Conservation (phyloP, 2,113 vertebrate genomes). For the Calonectris borealis region DNA sequence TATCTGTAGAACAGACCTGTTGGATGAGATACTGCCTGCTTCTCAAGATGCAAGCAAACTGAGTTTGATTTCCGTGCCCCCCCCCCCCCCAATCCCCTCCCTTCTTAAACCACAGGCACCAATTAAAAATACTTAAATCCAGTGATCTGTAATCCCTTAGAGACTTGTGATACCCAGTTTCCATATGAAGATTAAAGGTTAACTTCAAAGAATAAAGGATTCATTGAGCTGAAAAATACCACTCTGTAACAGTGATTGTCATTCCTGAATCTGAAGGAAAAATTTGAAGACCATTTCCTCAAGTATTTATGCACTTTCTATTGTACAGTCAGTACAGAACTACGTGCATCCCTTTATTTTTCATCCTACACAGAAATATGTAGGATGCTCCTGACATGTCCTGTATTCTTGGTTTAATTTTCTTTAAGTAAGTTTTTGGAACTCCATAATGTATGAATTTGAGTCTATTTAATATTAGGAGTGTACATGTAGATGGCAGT, state of each 20-base stretch:
- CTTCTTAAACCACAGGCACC: not conserved
- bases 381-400: not conserved
- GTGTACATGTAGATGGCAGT: not conserved
- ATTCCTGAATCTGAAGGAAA: not conserved
- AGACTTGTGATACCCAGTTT: not conserved
- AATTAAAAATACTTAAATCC: not conserved
- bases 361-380: not conserved
- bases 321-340: not conserved
- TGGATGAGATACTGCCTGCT: not conserved
- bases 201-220: not conserved
- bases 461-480: not conserved
- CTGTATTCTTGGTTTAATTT: not conserved
- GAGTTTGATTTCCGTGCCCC: not conserved
- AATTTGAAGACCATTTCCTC: not conserved
- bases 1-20: not conserved
- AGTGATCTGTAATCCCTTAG: not conserved
- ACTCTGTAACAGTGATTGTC: not conserved
- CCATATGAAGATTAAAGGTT: not conserved
- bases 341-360: not conserved
- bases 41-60: not conserved
- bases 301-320: not conserved
- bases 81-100: too few species aligned
- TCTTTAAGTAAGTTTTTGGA: not conserved
- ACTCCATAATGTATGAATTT: not conserved
- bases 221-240: not conserved